Evolutionary conservation across 2,797 vertebrate genomes (phyloP).

Genomic region (Syndactyla subalaris): DNA sequence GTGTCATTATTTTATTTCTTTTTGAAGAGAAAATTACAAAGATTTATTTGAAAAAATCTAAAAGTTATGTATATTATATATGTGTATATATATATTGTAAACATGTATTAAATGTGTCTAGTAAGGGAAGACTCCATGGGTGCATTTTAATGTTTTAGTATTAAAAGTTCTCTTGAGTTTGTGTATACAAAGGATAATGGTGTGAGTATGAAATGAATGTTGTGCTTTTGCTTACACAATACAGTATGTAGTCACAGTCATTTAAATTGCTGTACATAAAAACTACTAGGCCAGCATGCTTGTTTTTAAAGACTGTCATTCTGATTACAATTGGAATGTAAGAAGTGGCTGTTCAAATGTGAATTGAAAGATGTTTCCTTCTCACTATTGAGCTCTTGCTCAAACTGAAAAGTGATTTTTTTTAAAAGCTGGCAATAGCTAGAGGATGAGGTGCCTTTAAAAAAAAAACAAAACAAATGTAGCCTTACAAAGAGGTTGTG

Average conservation of each 20-base stretch:
- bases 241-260: constrained; percentile 77
- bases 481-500: constrained; percentile 80
- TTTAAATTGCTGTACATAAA: constrained; percentile 82
- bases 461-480: constrained; percentile 73
- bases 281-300: constrained; percentile 79
- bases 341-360: constrained; percentile 80
- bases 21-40: constrained; percentile 74
- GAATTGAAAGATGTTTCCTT: constrained; percentile 78
- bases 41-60: constrained; percentile 82
- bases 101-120: constrained; percentile 79
- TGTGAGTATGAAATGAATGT: constrained; percentile 77
- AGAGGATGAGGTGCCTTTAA: constrained; percentile 82
- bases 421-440: constrained; percentile 76
- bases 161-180: constrained; percentile 75
- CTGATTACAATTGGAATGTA: constrained; percentile 84
- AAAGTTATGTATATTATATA: constrained; percentile 85
- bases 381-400: constrained; percentile 69
- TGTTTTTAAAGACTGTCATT: constrained; percentile 81
- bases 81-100: constrained; percentile 78
- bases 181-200: constrained; percentile 72
- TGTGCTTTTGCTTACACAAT: constrained; percentile 80
- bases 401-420: constrained; percentile 63
- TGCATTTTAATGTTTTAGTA: constrained; percentile 83
- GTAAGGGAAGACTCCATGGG: constrained; percentile 77
- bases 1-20: constrained; percentile 79